Percentiles rank a stretch among this genome's conserved stretches.
These are phyloP conservation scores for Chironomus tepperi DNA, from an alignment of 1,140 invertebrate species.

Conservation along the genomic window DNA sequence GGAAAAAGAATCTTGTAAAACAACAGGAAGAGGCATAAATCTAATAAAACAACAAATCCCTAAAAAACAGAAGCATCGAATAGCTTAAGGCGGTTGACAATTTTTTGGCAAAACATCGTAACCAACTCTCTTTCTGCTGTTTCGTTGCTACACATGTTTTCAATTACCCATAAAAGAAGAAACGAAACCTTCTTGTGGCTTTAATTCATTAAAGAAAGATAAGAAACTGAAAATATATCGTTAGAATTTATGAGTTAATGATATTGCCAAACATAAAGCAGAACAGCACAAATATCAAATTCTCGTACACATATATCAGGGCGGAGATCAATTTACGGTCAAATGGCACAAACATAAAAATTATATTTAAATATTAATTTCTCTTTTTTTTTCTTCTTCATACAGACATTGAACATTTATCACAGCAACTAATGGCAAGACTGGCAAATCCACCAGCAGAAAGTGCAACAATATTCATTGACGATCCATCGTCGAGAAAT, in stretches of 20 bases:
- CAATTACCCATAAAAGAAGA: background rate
- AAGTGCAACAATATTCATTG: slow-evolving; percentile 39
- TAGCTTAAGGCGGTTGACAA: too few relatives aligned
- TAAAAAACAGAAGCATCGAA: too few relatives aligned
- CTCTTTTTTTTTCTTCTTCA: slow-evolving; percentile 27
- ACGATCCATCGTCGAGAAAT: slow-evolving; percentile 35
- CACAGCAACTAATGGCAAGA: slow-evolving; percentile 43
- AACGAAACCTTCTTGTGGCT: background rate
- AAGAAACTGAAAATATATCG: background rate
- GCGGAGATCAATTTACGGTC: background rate
- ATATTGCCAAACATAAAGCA: background rate
- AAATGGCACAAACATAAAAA: background rate
- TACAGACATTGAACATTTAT: slow-evolving; percentile 45
- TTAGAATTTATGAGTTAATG: background rate
- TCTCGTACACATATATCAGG: background rate
- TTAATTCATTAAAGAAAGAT: background rate
- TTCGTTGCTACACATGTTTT: background rate
- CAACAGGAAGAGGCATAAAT: too few relatives aligned
- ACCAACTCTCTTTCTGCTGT: background rate
- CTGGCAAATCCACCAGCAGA: slow-evolving; percentile 39
- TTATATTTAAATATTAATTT: background rate
- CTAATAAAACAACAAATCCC: too few relatives aligned
- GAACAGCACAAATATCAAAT: background rate
- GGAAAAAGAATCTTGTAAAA: too few relatives aligned
- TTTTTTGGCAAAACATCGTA: too few relatives aligned